Percentiles rank a stretch among this genome's conserved stretches.
Conservation (phyloP, 2,888 invertebrate species). For the Trachelus iudaicus region DNA sequence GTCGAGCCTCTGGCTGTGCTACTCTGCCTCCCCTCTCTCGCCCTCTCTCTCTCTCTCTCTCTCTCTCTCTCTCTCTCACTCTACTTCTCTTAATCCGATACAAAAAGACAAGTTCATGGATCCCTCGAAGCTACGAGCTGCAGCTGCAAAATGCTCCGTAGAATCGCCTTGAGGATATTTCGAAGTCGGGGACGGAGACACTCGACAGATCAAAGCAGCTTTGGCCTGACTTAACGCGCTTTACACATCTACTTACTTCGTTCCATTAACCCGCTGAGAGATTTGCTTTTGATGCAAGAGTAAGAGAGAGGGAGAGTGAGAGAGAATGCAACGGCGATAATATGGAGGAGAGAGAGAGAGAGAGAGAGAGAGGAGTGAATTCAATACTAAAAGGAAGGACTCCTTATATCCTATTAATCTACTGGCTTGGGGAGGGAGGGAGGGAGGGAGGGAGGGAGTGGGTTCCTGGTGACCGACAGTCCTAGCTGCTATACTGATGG, state of each 20-base stretch:
- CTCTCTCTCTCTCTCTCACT: neutral
- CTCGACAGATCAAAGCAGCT: slow-evolving; percentile 44
- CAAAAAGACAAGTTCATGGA: too few relatives aligned
- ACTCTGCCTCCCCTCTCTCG: neutral
- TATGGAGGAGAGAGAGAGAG: neutral
- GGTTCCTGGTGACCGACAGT: too few relatives aligned
- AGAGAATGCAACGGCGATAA: neutral
- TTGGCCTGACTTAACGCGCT: slow-evolving; percentile 39
- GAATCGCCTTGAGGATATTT: neutral
- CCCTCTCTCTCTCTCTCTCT: too few relatives aligned
- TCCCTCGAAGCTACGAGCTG: too few relatives aligned
- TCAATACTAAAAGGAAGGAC: too few relatives aligned
- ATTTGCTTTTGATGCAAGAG: slow-evolving; percentile 12
- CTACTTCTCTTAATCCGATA: neutral
- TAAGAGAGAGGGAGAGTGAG: neutral
- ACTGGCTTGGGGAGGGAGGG: too few relatives aligned
- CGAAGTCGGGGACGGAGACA: slow-evolving; percentile 22
- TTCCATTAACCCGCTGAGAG: slow-evolving; percentile 30
- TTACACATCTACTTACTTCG: slow-evolving; percentile 31
- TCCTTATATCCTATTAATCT: too few relatives aligned
- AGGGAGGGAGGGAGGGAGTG: too few relatives aligned
- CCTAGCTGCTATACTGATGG: too few relatives aligned
- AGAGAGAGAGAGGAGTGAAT: neutral
- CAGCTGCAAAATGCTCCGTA: too few relatives aligned
- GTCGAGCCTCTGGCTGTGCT: neutral